Conservation (phyloP, 2,888 invertebrate species). For the Phyllotreta cruciferae region DNA sequence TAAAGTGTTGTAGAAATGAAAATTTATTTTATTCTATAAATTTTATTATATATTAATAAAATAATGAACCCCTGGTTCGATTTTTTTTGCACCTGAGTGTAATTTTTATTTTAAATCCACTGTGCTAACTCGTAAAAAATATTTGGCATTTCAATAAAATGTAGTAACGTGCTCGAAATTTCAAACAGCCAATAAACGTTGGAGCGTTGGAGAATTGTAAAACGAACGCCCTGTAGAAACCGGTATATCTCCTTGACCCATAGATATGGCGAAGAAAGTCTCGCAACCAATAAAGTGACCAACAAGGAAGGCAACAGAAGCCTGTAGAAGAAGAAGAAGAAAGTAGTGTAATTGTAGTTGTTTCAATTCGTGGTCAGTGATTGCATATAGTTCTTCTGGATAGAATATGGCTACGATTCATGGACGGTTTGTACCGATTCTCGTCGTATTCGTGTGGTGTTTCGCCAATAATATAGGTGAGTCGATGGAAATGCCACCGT, state of each 20-base stretch:
- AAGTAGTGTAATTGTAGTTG: conserved; percentile 43
- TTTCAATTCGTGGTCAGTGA: conserved; percentile 40
- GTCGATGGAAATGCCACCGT: neutral
- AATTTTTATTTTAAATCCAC: too few relatives aligned
- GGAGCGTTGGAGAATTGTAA: neutral
- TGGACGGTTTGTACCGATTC: conserved; percentile 33
- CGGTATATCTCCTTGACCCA: conserved; percentile 50
- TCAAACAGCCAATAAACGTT: too few relatives aligned
- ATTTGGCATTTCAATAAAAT: too few relatives aligned
- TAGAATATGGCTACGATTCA: conserved; percentile 40
- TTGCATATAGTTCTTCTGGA: conserved; percentile 24
- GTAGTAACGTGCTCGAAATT: too few relatives aligned
- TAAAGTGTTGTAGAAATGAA: too few relatives aligned
- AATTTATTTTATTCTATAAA: too few relatives aligned
- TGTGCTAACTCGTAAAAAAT: too few relatives aligned
- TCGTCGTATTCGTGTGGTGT: conserved; percentile 41
- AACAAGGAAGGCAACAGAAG: conserved; percentile 43
- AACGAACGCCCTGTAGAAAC: conserved; percentile 36
- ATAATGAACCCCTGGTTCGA: too few relatives aligned
- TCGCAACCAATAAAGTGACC: conserved; percentile 45
- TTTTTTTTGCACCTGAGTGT: too few relatives aligned
- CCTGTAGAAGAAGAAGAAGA: conserved; percentile 43
- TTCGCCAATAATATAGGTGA: conserved; percentile 28
- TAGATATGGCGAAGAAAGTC: conserved; percentile 49
- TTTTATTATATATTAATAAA: too few relatives aligned